Base-by-base conservation (phyloP, 1,140 invertebrate genomes). In the Bombus picipes region DNA sequence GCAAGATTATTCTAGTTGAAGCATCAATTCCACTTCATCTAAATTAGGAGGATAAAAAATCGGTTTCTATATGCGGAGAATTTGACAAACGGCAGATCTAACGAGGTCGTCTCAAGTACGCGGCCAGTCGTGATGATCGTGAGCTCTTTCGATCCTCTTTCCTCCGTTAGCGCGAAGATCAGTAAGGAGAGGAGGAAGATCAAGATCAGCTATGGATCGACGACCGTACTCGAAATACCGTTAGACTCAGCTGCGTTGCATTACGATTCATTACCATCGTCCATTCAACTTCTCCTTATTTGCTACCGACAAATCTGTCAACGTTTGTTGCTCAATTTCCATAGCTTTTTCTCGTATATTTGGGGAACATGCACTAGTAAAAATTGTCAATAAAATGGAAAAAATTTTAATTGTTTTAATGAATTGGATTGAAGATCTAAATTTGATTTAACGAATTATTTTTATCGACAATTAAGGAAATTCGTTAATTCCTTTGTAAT, bases 221-320 rank as follows among this genome's bases (percentile, higher is more conserved):
- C 84, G 73, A 83, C 87, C 83, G 74, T 92, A 91, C 90, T 65
- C 86, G 74, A 90, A 89, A 78, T 88, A 92, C 89, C 88, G 91
- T 92, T 93, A 93, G 82, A 78, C 74, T 68, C 71, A 59, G 68
- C 82, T 59, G 72, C 75, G 47, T 83, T 37, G 47, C 18, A 53
- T 53, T 53, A 39, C 74, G 59, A 59, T 89, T 75, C 74, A 88
- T 89, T 86, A 79, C 39, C 62, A 79, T 70, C 79, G 77, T 62
- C 43, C 83, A 88, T 86, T 86, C 87, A 62, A 32, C n/a, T 71
- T 59, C 34, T 77, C 3, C 74, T n/a, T 22, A 1, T 37, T 57
- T 77, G 70, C 34, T 25, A n/a, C 8, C 3, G 0, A 1, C 28
- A 32, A 41, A 57, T 39, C 0, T 13, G 6, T 41, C 25, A 6